These are phyloP conservation scores for Ceyx cyanopectus DNA, from an alignment of 2,113 vertebrate genomes.

Conservation along the genomic window DNA sequence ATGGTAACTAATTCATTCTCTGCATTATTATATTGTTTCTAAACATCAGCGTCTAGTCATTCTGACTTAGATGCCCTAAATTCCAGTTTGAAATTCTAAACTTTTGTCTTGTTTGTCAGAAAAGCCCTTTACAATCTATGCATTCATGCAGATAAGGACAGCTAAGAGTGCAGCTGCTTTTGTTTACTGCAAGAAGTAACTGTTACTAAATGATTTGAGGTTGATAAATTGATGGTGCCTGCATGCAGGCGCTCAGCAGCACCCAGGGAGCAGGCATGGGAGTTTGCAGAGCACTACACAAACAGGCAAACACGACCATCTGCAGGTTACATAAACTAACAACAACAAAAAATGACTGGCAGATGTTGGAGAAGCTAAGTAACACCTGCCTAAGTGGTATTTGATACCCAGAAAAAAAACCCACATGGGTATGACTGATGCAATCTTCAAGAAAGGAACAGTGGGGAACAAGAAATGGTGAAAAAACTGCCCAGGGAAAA, in stretches of 20 bases:
- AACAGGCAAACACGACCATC: constrained; percentile 39
- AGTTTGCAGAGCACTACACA: not conserved
- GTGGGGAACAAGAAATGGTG: not conserved
- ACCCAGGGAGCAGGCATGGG: not conserved
- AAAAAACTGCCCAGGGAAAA: constrained; percentile 34
- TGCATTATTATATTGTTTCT: constrained; percentile 67
- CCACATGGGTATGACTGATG: not conserved
- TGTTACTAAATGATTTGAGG: constrained; percentile 40
- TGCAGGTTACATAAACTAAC: constrained; percentile 36
- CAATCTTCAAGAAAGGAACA: not conserved
- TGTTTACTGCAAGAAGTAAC: constrained; percentile 18
- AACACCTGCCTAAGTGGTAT: constrained; percentile 54
- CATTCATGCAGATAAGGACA: constrained; percentile 52
- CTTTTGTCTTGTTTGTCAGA: constrained; percentile 26
- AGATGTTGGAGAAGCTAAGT: constrained; percentile 51
- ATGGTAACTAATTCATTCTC: constrained; percentile 72
- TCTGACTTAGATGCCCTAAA: constrained; percentile 63
- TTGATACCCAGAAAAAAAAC: not conserved
- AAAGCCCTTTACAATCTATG: constrained; percentile 50
- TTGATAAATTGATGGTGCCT: constrained; percentile 45
- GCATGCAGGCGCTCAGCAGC: not conserved
- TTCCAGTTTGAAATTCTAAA: constrained; percentile 67
- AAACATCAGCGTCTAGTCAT: constrained; percentile 38
- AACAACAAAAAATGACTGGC: constrained; percentile 10
- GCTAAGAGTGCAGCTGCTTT: constrained; percentile 50